Percentiles rank a stretch among this genome's conserved stretches.
These are phyloP conservation scores for Pseudachorutes palmiensis DNA, from an alignment of 1,140 invertebrate species.

Conservation along the genomic window DNA sequence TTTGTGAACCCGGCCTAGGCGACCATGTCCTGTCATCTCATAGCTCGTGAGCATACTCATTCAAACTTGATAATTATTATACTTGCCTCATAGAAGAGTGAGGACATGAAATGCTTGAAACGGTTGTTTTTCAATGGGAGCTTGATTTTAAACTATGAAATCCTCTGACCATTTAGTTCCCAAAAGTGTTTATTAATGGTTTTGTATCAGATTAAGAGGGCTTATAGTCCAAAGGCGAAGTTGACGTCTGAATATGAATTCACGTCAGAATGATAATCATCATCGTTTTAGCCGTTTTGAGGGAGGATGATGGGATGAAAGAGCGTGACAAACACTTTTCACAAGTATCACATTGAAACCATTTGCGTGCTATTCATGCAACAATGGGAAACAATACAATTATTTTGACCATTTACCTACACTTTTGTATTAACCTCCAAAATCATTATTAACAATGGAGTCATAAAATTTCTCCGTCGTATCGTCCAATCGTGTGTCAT, in stretches of 20 bases:
- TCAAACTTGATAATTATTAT: too few relatives aligned
- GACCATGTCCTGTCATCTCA: too few relatives aligned
- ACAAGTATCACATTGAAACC: neutral
- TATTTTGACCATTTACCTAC: neutral
- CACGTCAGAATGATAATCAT: neutral
- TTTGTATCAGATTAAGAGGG: too few relatives aligned
- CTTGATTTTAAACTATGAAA: neutral
- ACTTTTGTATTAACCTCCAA: neutral
- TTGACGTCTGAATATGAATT: neutral
- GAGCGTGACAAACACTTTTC: constrained; percentile 2
- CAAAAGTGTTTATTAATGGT: constrained; percentile 12
- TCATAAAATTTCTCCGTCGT: too few relatives aligned
- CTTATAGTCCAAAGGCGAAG: neutral
- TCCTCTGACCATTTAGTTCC: constrained; percentile 4
- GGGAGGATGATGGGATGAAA: constrained; percentile 7
- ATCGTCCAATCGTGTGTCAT: too few relatives aligned
- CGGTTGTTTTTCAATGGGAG: neutral
- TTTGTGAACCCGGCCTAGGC: too few relatives aligned
- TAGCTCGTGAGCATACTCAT: too few relatives aligned
- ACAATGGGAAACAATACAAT: neutral
- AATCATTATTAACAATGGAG: neutral
- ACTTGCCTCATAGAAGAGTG: too few relatives aligned
- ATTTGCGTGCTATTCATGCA: constrained; percentile 2
- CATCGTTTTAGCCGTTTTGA: neutral
- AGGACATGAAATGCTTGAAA: too few relatives aligned